phyloP scores from a whole-genome alignment of 2,888 invertebrate genomes.

The Torymus auratus region DNA sequence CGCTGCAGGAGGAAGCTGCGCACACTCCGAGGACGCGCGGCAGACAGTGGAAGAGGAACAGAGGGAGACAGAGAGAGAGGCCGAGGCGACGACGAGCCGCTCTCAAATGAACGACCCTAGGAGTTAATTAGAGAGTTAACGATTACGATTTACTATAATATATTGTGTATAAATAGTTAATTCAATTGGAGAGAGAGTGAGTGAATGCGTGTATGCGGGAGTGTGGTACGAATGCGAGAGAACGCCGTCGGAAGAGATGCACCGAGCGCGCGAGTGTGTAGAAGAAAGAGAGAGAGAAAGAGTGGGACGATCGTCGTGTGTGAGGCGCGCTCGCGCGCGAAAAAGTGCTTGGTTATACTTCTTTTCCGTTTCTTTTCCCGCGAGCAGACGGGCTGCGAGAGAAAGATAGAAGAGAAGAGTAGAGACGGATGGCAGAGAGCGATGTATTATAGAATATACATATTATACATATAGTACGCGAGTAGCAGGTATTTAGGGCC shows the following conservation, averaged over 20 bases:
- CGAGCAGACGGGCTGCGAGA: constrained; percentile 30
- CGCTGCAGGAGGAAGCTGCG: neutral
- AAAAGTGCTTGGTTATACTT: constrained; percentile 28
- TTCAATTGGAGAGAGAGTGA: constrained; percentile 68
- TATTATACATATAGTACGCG: constrained; percentile 64
- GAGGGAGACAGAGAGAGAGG: constrained; percentile 24
- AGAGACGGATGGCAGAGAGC: constrained; percentile 49
- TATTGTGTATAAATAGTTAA: constrained; percentile 77
- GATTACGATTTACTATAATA: constrained; percentile 76
- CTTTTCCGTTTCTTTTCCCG: neutral
- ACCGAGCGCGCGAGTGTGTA: constrained; percentile 32
- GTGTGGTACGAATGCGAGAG: constrained; percentile 56
- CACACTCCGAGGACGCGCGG: neutral
- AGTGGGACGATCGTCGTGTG: neutral
- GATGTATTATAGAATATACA: constrained; percentile 63
- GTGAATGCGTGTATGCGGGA: constrained; percentile 42
- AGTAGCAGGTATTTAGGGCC: constrained; percentile 65
- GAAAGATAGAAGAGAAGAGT: constrained; percentile 52
- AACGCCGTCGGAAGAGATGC: constrained; percentile 55
- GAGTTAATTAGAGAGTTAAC: constrained; percentile 70
- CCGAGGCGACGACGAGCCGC: constrained; percentile 50
- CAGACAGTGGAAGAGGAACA: neutral
- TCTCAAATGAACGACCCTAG: constrained; percentile 61
- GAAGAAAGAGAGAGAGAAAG: constrained; percentile 42
- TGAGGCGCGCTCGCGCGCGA: neutral